Evolutionary conservation across 2,888 invertebrate species (phyloP).

Genomic region (Panopea generosa): DNA sequence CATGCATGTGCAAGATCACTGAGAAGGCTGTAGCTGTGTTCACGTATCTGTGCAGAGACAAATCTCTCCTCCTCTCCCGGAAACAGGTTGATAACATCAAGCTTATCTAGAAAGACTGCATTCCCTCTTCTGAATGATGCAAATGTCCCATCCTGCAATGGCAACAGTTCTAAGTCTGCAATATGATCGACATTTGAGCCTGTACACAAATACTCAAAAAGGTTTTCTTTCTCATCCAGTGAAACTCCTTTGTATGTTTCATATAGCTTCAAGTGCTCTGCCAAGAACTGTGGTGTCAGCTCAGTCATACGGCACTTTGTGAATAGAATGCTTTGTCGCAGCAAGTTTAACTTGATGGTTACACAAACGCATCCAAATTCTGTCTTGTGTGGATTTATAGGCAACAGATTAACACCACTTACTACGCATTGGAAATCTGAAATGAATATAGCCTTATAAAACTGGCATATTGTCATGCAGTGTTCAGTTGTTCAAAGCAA

Average conservation of each 20-base stretch:
- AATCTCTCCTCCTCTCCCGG: slow-evolving; percentile 36
- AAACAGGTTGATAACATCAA: slow-evolving; percentile 24
- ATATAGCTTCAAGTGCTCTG: neutral
- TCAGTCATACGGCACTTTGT: no score
- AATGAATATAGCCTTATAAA: no score
- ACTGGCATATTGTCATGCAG: no score
- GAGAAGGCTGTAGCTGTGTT: neutral
- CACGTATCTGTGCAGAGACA: slow-evolving; percentile 10
- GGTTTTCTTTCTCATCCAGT: slow-evolving; percentile 10
- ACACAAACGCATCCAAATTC: no score
- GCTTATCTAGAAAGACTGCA: slow-evolving; percentile 17
- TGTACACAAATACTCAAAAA: slow-evolving; percentile 23
- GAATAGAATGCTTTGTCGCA: no score
- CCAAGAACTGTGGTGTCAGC: neutral
- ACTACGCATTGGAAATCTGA: no score
- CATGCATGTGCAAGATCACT: neutral
- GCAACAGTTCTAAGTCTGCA: slow-evolving; percentile 34
- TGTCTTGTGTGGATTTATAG: no score
- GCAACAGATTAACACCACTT: no score
- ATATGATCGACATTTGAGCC: slow-evolving; percentile 6
- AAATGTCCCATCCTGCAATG: slow-evolving; percentile 34
- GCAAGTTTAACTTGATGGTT: no score
- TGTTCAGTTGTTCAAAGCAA: no score
- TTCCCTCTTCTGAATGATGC: slow-evolving; percentile 6
- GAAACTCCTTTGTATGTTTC: neutral